A percentile compares a stretch with the other conserved stretches of the same genome.
phyloP scores from a whole-genome alignment of 2,113 vertebrate species.

The Rissa tridactyla region DNA sequence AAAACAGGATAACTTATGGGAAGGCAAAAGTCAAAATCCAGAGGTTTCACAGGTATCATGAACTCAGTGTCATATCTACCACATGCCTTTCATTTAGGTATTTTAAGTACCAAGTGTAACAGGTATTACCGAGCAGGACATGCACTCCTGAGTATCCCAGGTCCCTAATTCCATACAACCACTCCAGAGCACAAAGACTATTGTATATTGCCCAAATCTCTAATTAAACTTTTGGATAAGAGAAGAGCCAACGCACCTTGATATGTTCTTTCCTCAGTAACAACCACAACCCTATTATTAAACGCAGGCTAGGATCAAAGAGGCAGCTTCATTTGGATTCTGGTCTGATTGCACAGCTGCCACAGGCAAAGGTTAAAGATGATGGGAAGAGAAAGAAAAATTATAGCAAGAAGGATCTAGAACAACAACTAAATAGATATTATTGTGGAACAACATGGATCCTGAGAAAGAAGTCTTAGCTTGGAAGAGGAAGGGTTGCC shows the following conservation, averaged over 20 bases:
- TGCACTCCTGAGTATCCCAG: neutral
- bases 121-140: neutral
- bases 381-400: neutral
- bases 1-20: neutral
- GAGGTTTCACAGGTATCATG: neutral
- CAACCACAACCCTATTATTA: neutral
- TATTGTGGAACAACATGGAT: neutral
- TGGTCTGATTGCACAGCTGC: neutral
- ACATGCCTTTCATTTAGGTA: neutral
- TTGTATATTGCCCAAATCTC: neutral
- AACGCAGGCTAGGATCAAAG: neutral
- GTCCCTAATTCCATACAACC: neutral
- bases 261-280: neutral
- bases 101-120: neutral
- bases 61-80: neutral
- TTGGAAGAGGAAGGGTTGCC: neutral
- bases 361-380: neutral
- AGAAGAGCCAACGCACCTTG: neutral
- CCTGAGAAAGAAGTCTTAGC: neutral
- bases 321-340: neutral
- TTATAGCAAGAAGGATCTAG: neutral
- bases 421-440: neutral
- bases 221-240: constrained; percentile 14
- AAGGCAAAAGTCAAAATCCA: neutral
- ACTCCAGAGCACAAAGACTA: neutral